These are phyloP conservation scores for Rhynchophorus ferrugineus DNA, from an alignment of 1,140 invertebrate species.

Conservation along the genomic window DNA sequence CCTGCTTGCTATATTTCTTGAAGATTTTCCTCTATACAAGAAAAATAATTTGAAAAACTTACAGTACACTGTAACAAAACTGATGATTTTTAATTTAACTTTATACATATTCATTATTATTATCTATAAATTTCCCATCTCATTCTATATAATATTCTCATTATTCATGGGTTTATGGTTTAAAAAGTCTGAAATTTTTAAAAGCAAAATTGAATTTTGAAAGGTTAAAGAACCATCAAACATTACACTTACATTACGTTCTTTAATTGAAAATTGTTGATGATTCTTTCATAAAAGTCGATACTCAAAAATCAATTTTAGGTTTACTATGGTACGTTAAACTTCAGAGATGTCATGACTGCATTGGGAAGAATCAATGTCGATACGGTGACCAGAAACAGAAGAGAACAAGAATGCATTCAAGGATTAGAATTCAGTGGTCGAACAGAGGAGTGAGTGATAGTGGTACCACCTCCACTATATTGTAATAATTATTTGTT, in stretches of 20 bases:
- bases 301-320: not conserved
- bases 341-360: constrained; percentile 74
- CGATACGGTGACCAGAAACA: constrained; percentile 48
- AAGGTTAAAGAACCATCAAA: too few relatives aligned
- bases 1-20: too few relatives aligned
- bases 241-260: not conserved
- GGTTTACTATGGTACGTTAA: constrained; percentile 54
- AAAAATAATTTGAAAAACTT: too few relatives aligned
- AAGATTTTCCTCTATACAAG: too few relatives aligned
- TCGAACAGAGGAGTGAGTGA: constrained; percentile 26
- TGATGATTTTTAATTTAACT: too few relatives aligned
- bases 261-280: not conserved
- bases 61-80: too few relatives aligned
- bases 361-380: constrained; percentile 62
- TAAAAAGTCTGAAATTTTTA: too few relatives aligned
- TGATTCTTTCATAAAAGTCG: not conserved
- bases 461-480: not conserved
- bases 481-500: not conserved
- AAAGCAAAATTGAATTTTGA: too few relatives aligned
- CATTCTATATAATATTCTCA: too few relatives aligned
- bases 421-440: constrained; percentile 69
- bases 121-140: too few relatives aligned
- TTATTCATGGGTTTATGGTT: too few relatives aligned
- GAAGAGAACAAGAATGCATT: constrained; percentile 53
- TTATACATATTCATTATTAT: too few relatives aligned